Evolutionary conservation across 1,140 invertebrate genomes (phyloP), one percentile per base, ranked within the genome.

Genomic region (Formica selysi): DNA sequence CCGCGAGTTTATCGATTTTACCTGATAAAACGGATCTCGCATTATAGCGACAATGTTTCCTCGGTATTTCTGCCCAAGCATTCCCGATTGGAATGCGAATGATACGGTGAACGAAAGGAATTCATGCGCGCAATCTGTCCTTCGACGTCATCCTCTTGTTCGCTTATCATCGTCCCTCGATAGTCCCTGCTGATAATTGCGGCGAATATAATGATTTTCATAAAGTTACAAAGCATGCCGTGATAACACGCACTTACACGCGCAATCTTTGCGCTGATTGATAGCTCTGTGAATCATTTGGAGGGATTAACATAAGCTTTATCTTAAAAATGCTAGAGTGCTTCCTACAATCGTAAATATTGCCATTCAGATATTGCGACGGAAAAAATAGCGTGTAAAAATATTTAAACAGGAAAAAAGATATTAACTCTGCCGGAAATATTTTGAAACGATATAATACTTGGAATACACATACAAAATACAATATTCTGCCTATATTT

Each of bases 251-350:
- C 38, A 13, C 67, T 81, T 61, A 3, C 13, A 16, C 26, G 54
- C 26, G 13, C 51, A 74, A 74, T 73, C 54, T 83, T 81, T 36
- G 26, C 51, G 22, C 59, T 48, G 79, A 44, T 61, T 73, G 38
- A 62, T 61, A 36, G 68, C 1, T 5, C 22, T 5, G 68, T 83
- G 79, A 83, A 61, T 83, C 79, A 74, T 51, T 51, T 83, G 19
- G 13, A 29, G 3, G 54, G n/a, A 61, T 83, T 48, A 48, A 32
- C 32, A 32, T 32, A 32, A 73, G 38, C 10, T 26, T 73, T 59
- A 81, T 83, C 68, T 71, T 59, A 71, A 16, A 36, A 71, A 59
- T 59, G 13, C 57, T 22, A 29, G 36, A 68, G 36, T 44, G 26
- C 8, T 61, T 73, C 36, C 26, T 8, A 29, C 7, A 19, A 41